Evolutionary conservation across 2,797 vertebrate genomes (phyloP), one percentile per base, ranked within the genome.

Genomic region (Octomys mimax): DNA sequence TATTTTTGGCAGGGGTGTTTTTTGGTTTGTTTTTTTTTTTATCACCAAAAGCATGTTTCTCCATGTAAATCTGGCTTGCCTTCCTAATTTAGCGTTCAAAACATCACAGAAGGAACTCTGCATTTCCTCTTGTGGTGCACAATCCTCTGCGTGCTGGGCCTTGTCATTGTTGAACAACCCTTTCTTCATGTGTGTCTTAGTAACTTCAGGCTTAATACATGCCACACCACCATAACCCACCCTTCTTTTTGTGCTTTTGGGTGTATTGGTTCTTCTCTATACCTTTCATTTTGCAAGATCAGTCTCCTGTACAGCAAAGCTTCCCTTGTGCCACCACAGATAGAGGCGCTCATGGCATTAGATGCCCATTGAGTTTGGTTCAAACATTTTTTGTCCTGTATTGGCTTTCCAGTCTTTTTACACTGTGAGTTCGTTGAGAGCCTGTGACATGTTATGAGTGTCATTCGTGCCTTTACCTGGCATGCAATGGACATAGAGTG

Each of bases 11-110:
- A n/a, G 33, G 16, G 18, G 1, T 68, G 33, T 39, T 26, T 21
- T 82, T 28, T 6, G 14, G 61, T 14, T 54, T 57, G 1, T 18
- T 57, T 16, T 57, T 57, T 91, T 64, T 64, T 57, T 57, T 82
- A 71, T 24, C 79, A 54, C 57, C 57, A 89, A 31, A 81, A 8
- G 46, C 26, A 91, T 49, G 2, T 11, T 84, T 82, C 54, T 95
- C 64, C 77, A 22, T 75, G 21, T 81, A 57, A 83, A 87, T 59
- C 11, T 78, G 18, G 26, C 10, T 46, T n/a, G 12, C 7, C 6
- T 19, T 85, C 73, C 19, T 62, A 59, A 66, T 16, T 80, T 81
- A 83, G 28, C 52, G 91, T 82, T 61, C 89, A 87, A 88, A 95
- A 36, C n/a, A 22, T 54, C 85, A 2, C 0, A 6, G 21, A 71